Conservation (phyloP, 2,797 vertebrate species). For the Manis pentadactyla region DNA sequence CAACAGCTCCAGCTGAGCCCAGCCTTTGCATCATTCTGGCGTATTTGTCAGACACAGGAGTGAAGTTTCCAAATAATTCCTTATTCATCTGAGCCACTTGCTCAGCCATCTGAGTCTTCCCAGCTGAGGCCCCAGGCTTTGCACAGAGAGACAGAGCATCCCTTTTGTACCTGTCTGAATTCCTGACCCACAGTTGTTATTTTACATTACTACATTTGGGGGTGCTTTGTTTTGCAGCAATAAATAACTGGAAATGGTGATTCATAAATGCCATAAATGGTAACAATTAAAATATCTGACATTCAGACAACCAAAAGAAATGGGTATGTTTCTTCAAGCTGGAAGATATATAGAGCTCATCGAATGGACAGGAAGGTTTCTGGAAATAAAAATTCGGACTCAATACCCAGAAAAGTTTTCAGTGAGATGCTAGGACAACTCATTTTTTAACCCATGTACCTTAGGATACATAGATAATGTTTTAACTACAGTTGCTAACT, state of each 20-base stretch:
- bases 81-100: neutral
- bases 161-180: neutral
- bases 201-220: neutral
- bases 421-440: neutral
- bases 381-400: neutral
- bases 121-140: neutral
- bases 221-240: neutral
- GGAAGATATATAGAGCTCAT: neutral
- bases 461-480: neutral
- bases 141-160: neutral
- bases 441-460: neutral
- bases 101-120: neutral
- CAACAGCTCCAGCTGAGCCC: neutral
- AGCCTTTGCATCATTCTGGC: neutral
- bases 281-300: neutral
- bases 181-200: neutral
- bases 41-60: neutral
- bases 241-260: neutral
- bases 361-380: conserved; percentile 1
- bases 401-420: neutral
- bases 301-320: neutral
- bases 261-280: neutral
- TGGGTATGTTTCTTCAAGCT: neutral
- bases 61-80: neutral
- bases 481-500: conserved; percentile 19